A percentile compares a stretch with the other conserved stretches of the same genome.
These are phyloP conservation scores for Amphibalanus amphitrite DNA, from an alignment of 1,140 invertebrate species.

Conservation along the genomic window DNA sequence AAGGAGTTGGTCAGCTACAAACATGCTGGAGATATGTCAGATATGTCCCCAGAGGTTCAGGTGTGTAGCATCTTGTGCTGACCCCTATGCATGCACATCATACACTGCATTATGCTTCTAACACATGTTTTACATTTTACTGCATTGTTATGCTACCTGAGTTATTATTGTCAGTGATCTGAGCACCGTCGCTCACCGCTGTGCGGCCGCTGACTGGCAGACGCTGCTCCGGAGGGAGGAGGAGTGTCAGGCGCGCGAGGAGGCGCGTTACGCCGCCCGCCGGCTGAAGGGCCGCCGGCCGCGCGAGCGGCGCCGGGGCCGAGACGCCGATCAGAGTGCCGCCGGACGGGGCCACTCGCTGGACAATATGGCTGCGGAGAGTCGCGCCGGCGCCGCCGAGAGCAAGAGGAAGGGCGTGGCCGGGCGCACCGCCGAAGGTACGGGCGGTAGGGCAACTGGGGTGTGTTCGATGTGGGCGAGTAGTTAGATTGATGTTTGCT, in stretches of 20 bases:
- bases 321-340: neutral
- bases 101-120: no score
- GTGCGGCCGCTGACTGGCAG: no score
- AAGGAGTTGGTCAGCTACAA: neutral
- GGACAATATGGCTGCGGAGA: neutral
- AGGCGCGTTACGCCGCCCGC: neutral
- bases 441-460: no score
- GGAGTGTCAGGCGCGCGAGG: neutral
- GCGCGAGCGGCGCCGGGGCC: neutral
- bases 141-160: no score
- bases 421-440: neutral
- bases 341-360: neutral
- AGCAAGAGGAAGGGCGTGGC: neutral
- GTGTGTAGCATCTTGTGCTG: neutral
- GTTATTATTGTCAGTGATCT: no score
- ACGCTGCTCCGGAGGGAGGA: neutral
- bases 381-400: no score
- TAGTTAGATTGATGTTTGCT: no score
- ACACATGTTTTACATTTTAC: no score
- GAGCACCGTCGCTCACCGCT: no score
- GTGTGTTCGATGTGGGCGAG: no score
- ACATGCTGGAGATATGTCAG: neutral
- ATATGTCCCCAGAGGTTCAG: neutral
- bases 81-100: no score
- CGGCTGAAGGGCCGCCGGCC: neutral